phyloP scores from a whole-genome alignment of 2,888 invertebrate species.

The Meta bourneti region DNA sequence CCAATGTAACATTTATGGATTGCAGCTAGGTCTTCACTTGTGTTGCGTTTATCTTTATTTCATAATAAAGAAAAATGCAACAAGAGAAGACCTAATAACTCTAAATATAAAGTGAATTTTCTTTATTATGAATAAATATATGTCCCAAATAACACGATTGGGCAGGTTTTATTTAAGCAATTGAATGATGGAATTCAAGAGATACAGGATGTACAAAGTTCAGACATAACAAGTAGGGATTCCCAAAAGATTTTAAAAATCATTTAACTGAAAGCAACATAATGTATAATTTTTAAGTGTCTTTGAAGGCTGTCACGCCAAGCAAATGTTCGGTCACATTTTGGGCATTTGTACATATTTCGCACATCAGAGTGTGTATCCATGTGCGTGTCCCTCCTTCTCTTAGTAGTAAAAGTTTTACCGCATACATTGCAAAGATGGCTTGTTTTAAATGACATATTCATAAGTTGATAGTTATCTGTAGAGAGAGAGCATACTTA shows the following conservation, averaged over 20 bases:
- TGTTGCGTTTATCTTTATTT: too few species aligned
- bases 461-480: not conserved
- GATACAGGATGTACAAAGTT: too few species aligned
- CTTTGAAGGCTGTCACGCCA: slow-evolving; percentile 49
- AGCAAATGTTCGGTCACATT: slow-evolving; percentile 26
- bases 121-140: too few species aligned
- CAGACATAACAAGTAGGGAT: too few species aligned
- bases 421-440: slow-evolving; percentile 32
- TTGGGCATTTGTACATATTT: slow-evolving; percentile 31
- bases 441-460: not conserved
- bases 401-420: slow-evolving; percentile 49
- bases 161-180: too few species aligned
- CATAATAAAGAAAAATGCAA: too few species aligned
- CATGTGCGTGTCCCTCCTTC: slow-evolving; percentile 34
- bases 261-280: not conserved
- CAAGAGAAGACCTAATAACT: too few species aligned
- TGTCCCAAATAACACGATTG: too few species aligned
- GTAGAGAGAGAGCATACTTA: not conserved
- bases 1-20: too few species aligned
- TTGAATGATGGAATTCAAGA: too few species aligned
- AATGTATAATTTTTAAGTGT: slow-evolving; percentile 42
- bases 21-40: too few species aligned
- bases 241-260: not conserved
- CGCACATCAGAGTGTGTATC: slow-evolving; percentile 52
- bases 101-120: too few species aligned